phyloP scores from a whole-genome alignment of 1,140 invertebrate species.

The Micrasema longulum region DNA sequence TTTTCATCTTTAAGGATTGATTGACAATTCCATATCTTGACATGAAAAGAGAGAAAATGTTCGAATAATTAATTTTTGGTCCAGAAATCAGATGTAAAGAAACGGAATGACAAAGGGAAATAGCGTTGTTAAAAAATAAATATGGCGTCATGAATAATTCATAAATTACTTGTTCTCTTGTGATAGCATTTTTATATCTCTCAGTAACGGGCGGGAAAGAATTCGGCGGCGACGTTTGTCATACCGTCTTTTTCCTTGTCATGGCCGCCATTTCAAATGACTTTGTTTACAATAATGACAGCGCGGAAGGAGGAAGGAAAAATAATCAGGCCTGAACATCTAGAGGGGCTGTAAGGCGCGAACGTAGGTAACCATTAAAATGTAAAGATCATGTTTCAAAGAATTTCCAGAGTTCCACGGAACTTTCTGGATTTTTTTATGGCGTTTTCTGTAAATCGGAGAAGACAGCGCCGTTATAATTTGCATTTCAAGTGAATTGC shows the following conservation, averaged over 20 bases:
- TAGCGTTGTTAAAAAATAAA: conserved; percentile 43
- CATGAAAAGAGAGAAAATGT: conserved; percentile 11
- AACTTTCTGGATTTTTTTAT: neutral
- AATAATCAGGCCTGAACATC: conserved; percentile 40
- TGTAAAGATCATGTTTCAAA: conserved; percentile 20
- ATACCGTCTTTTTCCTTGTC: conserved; percentile 26
- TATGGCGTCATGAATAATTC: conserved; percentile 52
- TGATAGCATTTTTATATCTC: conserved; percentile 51
- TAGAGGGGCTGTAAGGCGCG: conserved; percentile 16
- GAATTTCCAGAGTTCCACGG: neutral
- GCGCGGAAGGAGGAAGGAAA: neutral
- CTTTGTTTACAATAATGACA: conserved; percentile 39
- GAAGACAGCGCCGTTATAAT: conserved; percentile 8
- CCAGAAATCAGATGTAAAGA: conserved; percentile 23
- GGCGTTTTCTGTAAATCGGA: neutral
- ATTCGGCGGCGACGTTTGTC: conserved; percentile 41
- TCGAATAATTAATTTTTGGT: conserved; percentile 27
- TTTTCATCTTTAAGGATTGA: neutral
- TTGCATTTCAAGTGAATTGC: conserved; percentile 5
- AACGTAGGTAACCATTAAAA: conserved; percentile 38
- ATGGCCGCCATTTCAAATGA: conserved; percentile 39
- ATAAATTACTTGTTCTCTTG: conserved; percentile 43
- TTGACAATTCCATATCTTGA: conserved; percentile 1
- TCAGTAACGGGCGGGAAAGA: conserved; percentile 31
- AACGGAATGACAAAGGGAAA: conserved; percentile 10